These are phyloP conservation scores for Cheilosia impressa DNA, from an alignment of 2,888 invertebrate species.

Conservation along the genomic window DNA sequence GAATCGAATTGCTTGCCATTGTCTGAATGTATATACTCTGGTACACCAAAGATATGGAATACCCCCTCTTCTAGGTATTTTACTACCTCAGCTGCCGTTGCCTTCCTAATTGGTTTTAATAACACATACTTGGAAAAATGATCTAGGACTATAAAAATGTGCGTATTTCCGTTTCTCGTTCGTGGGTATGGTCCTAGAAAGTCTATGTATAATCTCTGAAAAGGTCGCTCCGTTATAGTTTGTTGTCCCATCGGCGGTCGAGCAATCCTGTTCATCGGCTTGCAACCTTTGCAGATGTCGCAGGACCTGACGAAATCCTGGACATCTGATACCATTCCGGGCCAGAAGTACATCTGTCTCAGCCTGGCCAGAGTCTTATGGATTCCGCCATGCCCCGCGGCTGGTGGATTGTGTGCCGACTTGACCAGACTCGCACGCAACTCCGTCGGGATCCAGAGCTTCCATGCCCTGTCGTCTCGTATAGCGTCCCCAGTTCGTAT, in stretches of 20 bases:
- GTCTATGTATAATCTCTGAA: slow-evolving; percentile 43
- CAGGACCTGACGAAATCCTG: not conserved
- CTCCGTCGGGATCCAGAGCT: not conserved
- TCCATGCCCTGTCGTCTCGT: not conserved
- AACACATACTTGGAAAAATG: slow-evolving; percentile 12
- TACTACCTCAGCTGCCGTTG: not conserved
- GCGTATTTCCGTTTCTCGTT: slow-evolving; percentile 35
- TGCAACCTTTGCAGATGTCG: not conserved
- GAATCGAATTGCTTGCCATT: slow-evolving; percentile 11
- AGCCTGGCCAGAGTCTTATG: no score
- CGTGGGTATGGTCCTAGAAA: slow-evolving; percentile 60
- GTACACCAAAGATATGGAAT: slow-evolving; percentile 3
- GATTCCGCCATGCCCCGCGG: not conserved
- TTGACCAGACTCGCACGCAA: not conserved
- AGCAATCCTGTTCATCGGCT: not conserved
- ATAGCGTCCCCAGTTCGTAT: not conserved
- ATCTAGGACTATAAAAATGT: slow-evolving; percentile 40
- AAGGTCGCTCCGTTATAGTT: slow-evolving; percentile 25
- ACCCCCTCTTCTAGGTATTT: not conserved
- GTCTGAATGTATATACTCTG: not conserved
- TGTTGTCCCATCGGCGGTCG: slow-evolving; percentile 35
- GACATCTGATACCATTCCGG: not conserved
- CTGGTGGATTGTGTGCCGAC: not conserved
- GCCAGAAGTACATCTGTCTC: no score
- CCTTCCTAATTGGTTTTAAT: not conserved